Evolutionary conservation across 2,797 vertebrate genomes (phyloP).

Genomic region (Danio albolineatus): DNA sequence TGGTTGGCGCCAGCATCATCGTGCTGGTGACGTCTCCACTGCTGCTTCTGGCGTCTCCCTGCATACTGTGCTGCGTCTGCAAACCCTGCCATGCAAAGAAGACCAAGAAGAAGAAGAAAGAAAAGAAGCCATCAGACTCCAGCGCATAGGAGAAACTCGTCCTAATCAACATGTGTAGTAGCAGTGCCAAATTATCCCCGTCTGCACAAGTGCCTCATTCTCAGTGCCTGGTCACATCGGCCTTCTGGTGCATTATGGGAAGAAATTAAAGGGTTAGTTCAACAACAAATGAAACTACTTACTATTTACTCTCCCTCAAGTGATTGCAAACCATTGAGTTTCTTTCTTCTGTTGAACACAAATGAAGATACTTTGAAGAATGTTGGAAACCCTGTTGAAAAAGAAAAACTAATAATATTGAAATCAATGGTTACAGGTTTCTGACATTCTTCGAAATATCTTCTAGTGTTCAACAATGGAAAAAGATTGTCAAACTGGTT

Average conservation of each 20-base stretch:
- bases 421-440: too few relatives aligned
- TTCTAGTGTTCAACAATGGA: too few relatives aligned
- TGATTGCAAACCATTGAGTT: too few relatives aligned
- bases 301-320: too few relatives aligned
- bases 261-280: slow-evolving; percentile 15
- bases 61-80: slow-evolving; percentile 94
- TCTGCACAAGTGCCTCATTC: slow-evolving; percentile 89
- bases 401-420: too few relatives aligned
- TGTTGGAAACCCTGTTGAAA: too few relatives aligned
- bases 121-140: slow-evolving; percentile 71
- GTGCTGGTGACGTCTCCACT: slow-evolving; percentile 93
- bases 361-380: too few relatives aligned
- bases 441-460: too few relatives aligned
- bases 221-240: slow-evolving; percentile 79
- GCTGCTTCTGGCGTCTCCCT: slow-evolving; percentile 92
- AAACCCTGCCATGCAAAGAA: slow-evolving; percentile 89
- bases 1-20: slow-evolving; percentile 91
- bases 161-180: slow-evolving; percentile 24
- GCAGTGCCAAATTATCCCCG: slow-evolving; percentile 73
- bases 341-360: too few relatives aligned
- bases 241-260: slow-evolving; percentile 79
- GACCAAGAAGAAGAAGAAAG: slow-evolving; percentile 78
- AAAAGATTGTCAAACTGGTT: too few relatives aligned
- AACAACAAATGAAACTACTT: neutral
- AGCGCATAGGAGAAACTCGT: slow-evolving; percentile 58